Conservation (phyloP, 2,113 vertebrate species). For the human (Homo sapiens) region GRCh38 chr6:98599501-98600000, state of each 20-base stretch:
- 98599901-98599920: neutral
- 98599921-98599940: neutral
- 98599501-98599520: neutral
- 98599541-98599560: neutral
- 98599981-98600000: neutral
- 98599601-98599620: neutral
- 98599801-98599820: neutral
- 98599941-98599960: neutral
- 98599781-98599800: too few species aligned
- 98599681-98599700: neutral
- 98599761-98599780: neutral
- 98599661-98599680: neutral
- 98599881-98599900: neutral
- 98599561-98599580: neutral
- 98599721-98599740: neutral
- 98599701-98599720: too few species aligned
- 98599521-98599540: neutral
- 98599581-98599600: neutral
- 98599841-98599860: neutral
- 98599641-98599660: neutral
- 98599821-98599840: neutral
- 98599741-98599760: neutral
- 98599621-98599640: neutral
- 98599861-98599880: neutral
- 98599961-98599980: constrained; percentile 9